Evolutionary conservation across 2,113 vertebrate species (phyloP).

Genomic region (Campylorhamphus procurvoides): DNA sequence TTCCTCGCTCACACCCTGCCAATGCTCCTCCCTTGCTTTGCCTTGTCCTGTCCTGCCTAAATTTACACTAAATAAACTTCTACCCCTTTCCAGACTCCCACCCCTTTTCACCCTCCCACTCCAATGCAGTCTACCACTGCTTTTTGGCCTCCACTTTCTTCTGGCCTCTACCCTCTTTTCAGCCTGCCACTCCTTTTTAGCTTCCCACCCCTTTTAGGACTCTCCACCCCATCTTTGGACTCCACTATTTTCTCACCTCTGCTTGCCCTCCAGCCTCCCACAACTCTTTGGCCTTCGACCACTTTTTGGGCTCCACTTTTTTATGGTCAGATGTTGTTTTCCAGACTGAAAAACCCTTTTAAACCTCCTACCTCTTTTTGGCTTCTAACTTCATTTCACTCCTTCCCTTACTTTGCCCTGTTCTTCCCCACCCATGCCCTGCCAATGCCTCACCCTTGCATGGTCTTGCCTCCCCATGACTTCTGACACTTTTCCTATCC

Average conservation of each 20-base stretch:
- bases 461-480: background rate
- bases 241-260: background rate
- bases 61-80: background rate
- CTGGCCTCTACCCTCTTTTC: background rate
- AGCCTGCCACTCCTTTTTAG: background rate
- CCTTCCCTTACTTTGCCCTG: background rate
- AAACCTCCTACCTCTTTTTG: too few relatives aligned
- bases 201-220: background rate
- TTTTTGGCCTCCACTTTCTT: background rate
- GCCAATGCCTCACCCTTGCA: background rate
- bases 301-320: background rate
- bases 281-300: background rate
- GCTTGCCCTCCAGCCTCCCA: background rate
- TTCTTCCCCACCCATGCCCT: too few relatives aligned
- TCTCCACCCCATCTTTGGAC: background rate
- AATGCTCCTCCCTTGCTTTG: too few relatives aligned
- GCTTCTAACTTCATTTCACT: background rate
- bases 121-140: background rate
- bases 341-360: background rate
- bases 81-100: background rate
- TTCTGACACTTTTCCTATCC: too few relatives aligned
- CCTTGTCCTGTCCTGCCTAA: background rate
- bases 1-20: too few relatives aligned
- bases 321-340: background rate
- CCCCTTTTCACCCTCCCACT: background rate